A percentile compares a stretch with the other conserved stretches of the same genome.
phyloP scores from a whole-genome alignment of 2,888 invertebrate genomes.

The Cheilosia vernalis region DNA sequence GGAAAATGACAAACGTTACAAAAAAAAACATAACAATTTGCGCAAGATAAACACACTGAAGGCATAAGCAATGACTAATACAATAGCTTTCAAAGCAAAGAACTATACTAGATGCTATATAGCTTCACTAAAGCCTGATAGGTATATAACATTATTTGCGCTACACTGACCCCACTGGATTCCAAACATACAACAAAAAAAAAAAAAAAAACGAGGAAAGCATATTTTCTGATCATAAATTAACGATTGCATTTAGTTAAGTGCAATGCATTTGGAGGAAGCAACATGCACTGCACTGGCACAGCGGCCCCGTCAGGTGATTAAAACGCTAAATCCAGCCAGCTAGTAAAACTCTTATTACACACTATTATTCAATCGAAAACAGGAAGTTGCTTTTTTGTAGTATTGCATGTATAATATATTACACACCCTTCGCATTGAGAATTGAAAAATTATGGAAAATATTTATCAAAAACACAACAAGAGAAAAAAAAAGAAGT shows the following conservation, averaged over 20 bases:
- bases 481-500: not conserved
- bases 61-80: slow-evolving; percentile 53
- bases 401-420: slow-evolving; percentile 4
- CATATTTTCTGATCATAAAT: slow-evolving; percentile 5
- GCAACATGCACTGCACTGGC: slow-evolving; percentile 51
- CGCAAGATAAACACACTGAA: slow-evolving; percentile 49
- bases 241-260: slow-evolving; percentile 20
- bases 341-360: not conserved
- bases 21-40: slow-evolving; percentile 37
- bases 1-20: slow-evolving; percentile 42
- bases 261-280: slow-evolving; percentile 27
- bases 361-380: slow-evolving; percentile 30
- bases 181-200: slow-evolving; percentile 3
- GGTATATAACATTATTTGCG: slow-evolving; percentile 23
- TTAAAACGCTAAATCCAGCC: slow-evolving; percentile 20
- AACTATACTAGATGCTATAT: slow-evolving; percentile 4
- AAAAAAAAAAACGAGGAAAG: not conserved
- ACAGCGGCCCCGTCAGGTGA: slow-evolving; percentile 47
- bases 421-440: slow-evolving; percentile 40
- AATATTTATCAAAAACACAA: slow-evolving; percentile 18
- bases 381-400: slow-evolving; percentile 62
- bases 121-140: slow-evolving; percentile 9
- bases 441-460: slow-evolving; percentile 25
- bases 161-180: slow-evolving; percentile 47
- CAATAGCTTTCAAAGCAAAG: slow-evolving; percentile 31